Evolutionary conservation across 2,797 vertebrate genomes (phyloP), one percentile per base, ranked within the genome.

Genomic region (Sebastes iracundus): DNA sequence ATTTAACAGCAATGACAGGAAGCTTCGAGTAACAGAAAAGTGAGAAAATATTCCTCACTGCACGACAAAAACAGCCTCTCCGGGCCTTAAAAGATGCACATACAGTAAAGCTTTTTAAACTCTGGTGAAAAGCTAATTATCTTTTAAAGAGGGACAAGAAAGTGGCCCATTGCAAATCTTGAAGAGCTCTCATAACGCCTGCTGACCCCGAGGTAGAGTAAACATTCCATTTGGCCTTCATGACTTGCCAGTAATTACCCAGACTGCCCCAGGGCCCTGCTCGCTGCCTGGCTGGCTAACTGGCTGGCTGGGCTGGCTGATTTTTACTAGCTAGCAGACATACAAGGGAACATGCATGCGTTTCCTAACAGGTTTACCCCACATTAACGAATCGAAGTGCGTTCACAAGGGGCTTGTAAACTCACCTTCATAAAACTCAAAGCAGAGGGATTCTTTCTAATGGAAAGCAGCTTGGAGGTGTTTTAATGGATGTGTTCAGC

Each of bases 201-300:
- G 82, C 78, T 94, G 95, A 96, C 95, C 95, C 89, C 73, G 32
- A 86, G 94, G 93, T 92, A 92, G 92, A 87, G 92, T 95, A 96
- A 96, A 95, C 95, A 95, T 95, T 95, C 93, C 92, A 93, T 95
- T 94, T 94, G 92, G 90, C 94, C 94, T 95, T 95, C 92, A 92
- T 95, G 93, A 94, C 92, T 95, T 27, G 89, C 85, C 79, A 93
- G 93, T 93, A 94, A 96, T 96, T 95, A 96, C 90, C 92, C 93
- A 95, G 82, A 85, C 75, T 90, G 93, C 94, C 94, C 88, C 64
- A 69, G 92, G 95, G 94, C 89, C 60, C 79, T 61, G 80, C 90
- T 87, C 63, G 18, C 73, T 86, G 84, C 85, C 85, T 87, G 82
- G 38, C 85, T 72, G 72, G 73, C 70, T 81, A 55, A 61, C 84